phyloP scores from a whole-genome alignment of 2,797 vertebrate species.

The Holocentrus rufus region DNA sequence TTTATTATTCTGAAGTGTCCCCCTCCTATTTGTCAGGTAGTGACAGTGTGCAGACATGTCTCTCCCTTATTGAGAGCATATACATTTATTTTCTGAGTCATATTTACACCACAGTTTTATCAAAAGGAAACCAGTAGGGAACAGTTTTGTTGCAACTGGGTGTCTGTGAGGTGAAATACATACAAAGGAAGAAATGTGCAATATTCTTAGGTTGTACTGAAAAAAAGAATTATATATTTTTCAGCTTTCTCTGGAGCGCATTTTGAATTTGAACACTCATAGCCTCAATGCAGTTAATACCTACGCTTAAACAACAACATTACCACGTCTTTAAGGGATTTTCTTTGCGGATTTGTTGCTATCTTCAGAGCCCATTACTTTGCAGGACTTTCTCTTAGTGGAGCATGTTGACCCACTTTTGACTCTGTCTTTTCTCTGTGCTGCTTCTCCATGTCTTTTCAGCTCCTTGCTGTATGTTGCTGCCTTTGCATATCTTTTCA shows the following conservation, averaged over 20 bases:
- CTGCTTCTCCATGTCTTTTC: conserved; percentile 19
- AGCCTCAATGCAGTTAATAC: conserved; percentile 2
- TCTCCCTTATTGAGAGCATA: background rate
- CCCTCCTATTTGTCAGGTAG: background rate
- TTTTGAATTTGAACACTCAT: conserved; percentile 5
- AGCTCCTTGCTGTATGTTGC: background rate
- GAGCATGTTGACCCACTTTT: conserved; percentile 61
- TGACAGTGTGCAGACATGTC: background rate
- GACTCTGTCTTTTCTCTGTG: conserved; percentile 24
- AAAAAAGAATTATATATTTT: background rate
- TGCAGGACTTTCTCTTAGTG: conserved; percentile 43
- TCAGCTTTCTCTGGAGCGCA: background rate
- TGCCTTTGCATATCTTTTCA: conserved; percentile 30
- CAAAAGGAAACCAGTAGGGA: background rate
- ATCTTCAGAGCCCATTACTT: conserved; percentile 40
- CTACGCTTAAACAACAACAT: background rate
- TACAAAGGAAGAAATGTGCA: background rate
- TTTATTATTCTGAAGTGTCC: conserved; percentile 42
- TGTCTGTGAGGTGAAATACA: background rate
- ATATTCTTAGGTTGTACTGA: background rate
- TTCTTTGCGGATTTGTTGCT: conserved; percentile 12
- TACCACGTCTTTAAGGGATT: conserved; percentile 6
- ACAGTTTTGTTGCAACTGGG: background rate
- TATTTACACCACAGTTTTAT: background rate
- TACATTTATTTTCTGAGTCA: background rate